Evolutionary conservation across 2,888 invertebrate genomes (phyloP).

Genomic region (Sarcophaga subvicina): DNA sequence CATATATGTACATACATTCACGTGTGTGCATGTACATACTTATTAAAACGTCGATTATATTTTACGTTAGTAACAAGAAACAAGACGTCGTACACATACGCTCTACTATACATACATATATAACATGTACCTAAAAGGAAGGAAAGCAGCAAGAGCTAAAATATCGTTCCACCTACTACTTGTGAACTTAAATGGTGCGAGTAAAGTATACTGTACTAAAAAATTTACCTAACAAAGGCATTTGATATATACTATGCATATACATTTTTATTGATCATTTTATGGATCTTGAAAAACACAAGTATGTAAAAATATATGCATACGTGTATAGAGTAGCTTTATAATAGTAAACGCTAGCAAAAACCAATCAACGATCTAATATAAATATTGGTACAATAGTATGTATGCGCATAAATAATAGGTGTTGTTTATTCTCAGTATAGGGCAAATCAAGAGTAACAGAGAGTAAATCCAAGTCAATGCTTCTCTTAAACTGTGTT

Average conservation of each 20-base stretch:
- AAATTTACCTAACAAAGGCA: not conserved
- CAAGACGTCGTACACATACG: too few species aligned
- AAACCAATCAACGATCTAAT: slow-evolving; percentile 17
- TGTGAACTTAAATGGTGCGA: not conserved
- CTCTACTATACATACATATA: too few species aligned
- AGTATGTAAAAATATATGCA: not conserved
- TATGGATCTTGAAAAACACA: too few species aligned
- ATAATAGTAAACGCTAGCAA: not conserved
- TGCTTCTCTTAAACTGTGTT: not conserved
- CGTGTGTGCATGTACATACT: too few species aligned
- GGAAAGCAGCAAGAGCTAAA: not conserved
- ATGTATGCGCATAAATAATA: slow-evolving; percentile 10
- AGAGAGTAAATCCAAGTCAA: not conserved
- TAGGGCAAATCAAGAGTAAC: not conserved
- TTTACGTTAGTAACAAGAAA: too few species aligned
- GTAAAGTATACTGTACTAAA: not conserved
- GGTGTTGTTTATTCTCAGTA: slow-evolving; percentile 1
- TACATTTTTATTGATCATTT: too few species aligned
- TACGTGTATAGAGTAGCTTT: not conserved
- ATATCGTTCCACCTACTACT: not conserved
- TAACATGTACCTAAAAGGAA: not conserved
- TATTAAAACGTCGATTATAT: too few species aligned
- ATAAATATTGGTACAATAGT: slow-evolving; percentile 26
- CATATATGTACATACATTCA: too few species aligned
- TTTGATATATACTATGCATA: not conserved